These are phyloP conservation scores for Machimus atricapillus DNA, from an alignment of 2,888 invertebrate species.

Conservation along the genomic window DNA sequence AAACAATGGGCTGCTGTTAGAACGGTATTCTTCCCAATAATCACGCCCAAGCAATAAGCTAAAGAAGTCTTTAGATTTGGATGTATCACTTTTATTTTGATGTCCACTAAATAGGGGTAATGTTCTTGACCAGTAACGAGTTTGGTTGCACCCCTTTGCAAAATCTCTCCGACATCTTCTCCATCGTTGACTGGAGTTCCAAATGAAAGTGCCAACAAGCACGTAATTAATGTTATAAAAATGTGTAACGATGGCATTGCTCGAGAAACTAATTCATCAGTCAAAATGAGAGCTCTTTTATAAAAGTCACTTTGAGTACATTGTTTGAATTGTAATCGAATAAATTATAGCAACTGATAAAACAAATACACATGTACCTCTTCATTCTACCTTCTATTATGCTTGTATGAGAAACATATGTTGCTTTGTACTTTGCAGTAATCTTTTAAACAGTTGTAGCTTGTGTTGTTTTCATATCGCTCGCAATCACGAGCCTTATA, in stretches of 20 bases:
- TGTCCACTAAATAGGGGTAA: not conserved
- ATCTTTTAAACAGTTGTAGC: no score
- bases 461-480: no score
- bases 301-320: not conserved
- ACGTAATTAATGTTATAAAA: not conserved
- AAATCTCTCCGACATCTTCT: not conserved
- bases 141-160: not conserved
- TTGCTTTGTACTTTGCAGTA: no score
- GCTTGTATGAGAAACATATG: no score
- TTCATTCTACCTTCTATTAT: not conserved
- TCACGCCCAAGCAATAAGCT: not conserved
- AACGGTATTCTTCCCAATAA: conserved; percentile 56
- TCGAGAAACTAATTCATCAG: not conserved
- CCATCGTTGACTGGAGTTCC: not conserved
- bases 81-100: not conserved
- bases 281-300: not conserved
- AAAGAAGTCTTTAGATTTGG: not conserved
- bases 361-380: not conserved
- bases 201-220: not conserved
- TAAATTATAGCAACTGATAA: not conserved
- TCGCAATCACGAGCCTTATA: no score
- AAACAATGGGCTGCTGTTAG: conserved; percentile 67
- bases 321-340: no score
- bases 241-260: not conserved
- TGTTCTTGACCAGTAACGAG: not conserved